Base-by-base conservation (phyloP, 2,797 vertebrate species). In the Cyclura pinguis region DNA sequence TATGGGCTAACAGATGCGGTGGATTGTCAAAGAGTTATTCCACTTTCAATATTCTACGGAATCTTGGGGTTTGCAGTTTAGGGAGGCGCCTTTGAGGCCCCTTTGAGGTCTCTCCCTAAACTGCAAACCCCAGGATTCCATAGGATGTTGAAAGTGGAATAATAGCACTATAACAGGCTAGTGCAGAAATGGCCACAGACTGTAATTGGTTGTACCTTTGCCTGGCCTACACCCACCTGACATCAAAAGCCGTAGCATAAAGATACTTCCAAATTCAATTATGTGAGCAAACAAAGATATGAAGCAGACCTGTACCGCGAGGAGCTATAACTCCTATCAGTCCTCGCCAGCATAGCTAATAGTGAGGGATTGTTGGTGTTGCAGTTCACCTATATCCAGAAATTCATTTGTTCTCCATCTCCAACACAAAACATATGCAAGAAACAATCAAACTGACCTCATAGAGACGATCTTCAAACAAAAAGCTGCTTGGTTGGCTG, bases 401-500 rank as follows among this genome's bases (percentile, higher is more conserved):
- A 42, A 42, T 1, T 13, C 74, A 47, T 38, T 42, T 42, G 22
- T 77, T 42, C 22, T 38, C 8, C 22, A 77, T 9, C 38, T 22
- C 22, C 9, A 50, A 22, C 22, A 55, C 10, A 78, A 52, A 88
- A 72, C 32, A 72, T 42, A 8, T 9, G 24, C 35, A 77, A 77
- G 73, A 77, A 76, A 77, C 24, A 18, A 38, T 86, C n/a, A 2
- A 35, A 55, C 6, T 57, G 3, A 47, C 38, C 24, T 13, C 24
- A 76, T 35, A 14, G 1, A 55, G 50, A 52, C 38, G 5, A 20
- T 38, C 24, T 47, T 59, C n/a, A 42, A 42, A 69, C 9, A 38
- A 72, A 88, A 57, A 18, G 24, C 57, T 38, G 77, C n/a, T 52
- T 88, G 86, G 74, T 76, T 74, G n/a, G 22, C 32, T 86, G 55